Conservation (phyloP, 2,113 vertebrate genomes). For the Redunca redunca region DNA sequence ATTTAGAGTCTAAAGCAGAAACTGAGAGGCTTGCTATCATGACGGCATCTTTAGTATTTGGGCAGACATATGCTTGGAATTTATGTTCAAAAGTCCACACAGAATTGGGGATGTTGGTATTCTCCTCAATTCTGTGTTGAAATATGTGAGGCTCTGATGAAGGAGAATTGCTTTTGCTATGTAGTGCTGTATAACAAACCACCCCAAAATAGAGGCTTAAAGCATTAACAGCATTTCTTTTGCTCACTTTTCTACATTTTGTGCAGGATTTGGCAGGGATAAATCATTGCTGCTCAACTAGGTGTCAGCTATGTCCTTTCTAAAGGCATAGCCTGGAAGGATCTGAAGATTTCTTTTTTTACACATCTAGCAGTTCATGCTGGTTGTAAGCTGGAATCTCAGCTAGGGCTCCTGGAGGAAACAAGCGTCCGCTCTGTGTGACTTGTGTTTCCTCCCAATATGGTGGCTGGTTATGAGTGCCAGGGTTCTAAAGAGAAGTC, state of each 20-base stretch:
- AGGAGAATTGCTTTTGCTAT: background rate
- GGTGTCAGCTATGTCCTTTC: background rate
- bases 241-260: background rate
- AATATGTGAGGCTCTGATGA: background rate
- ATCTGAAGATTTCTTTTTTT: background rate
- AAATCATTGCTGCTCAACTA: background rate
- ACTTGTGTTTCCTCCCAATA: background rate
- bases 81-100: background rate
- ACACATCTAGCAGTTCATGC: background rate
- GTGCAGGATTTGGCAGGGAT: background rate
- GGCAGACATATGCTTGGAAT: background rate
- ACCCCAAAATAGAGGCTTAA: background rate
- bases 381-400: background rate
- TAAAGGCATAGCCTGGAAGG: background rate
- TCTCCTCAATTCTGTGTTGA: background rate
- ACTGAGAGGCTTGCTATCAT: background rate
- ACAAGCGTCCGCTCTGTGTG: background rate
- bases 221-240: background rate
- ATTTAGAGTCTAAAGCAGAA: background rate
- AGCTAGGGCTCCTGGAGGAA: background rate
- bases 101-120: background rate
- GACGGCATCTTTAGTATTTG: background rate
- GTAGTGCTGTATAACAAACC: background rate
- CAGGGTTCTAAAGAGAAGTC: background rate
- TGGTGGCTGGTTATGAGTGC: background rate